phyloP scores from a whole-genome alignment of 2,797 vertebrate species.

The Danio kyathit region DNA sequence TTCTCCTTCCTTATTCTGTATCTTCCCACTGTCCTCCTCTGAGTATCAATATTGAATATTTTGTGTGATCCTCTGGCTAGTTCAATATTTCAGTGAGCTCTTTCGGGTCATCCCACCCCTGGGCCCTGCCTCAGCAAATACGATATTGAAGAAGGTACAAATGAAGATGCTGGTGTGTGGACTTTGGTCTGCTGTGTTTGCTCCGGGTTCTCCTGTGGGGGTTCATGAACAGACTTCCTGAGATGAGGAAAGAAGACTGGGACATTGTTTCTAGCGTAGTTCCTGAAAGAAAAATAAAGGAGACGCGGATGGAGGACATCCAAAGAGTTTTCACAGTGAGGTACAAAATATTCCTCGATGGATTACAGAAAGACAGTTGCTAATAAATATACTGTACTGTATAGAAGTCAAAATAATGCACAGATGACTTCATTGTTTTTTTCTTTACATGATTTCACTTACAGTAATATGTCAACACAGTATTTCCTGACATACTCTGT shows the following conservation, averaged over 20 bases:
- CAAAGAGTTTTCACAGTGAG: not conserved
- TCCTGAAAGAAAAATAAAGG: constrained; percentile 3
- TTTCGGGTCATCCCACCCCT: constrained; percentile 43
- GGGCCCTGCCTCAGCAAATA: constrained; percentile 64
- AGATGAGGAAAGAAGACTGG: not conserved
- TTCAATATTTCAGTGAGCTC: constrained; percentile 63
- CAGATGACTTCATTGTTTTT: not conserved
- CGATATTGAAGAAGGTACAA: constrained; percentile 64
- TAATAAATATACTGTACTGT: not conserved
- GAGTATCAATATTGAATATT: constrained; percentile 64
- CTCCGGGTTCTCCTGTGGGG: constrained; percentile 35
- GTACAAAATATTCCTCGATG: not conserved
- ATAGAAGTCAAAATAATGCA: too few species aligned
- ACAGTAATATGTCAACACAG: too few species aligned
- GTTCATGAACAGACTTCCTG: constrained; percentile 29
- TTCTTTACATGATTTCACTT: not conserved
- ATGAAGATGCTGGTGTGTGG: constrained; percentile 64
- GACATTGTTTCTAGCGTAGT: not conserved
- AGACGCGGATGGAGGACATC: not conserved
- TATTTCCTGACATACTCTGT: too few species aligned
- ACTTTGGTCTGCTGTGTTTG: constrained; percentile 60
- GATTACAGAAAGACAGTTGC: not conserved
- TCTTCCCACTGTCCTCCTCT: constrained; percentile 41
- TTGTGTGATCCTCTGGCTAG: constrained; percentile 63
- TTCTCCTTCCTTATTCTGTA: constrained; percentile 32